Evolutionary conservation across 2,888 invertebrate genomes (phyloP), one percentile per base, ranked within the genome.

Genomic region (Eurois occulta): DNA sequence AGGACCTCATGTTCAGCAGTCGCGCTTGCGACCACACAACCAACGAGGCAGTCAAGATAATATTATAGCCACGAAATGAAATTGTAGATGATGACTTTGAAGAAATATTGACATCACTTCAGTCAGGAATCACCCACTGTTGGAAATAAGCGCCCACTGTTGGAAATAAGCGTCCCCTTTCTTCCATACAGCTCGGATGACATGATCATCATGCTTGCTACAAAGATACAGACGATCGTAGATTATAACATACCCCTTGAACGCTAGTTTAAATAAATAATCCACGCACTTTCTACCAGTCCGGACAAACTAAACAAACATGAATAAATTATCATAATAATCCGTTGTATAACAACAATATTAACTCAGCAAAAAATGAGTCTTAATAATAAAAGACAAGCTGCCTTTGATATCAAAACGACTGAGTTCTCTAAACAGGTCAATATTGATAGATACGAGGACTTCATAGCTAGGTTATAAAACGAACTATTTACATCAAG

Each of bases 271-370:
- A 8, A 24, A 48, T 6, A 64, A 10, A 46, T 18, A 67, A 38
- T n/a, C 32, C 28, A 21, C 13, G 18, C 21, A 24, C 35, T 55
- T 38, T 38, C 16, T 55, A 46, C 24, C 8, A 66, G 28, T 18
- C 48, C 18, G 35, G 5, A 52, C 6, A 64, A 32, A n/a, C 41
- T 55, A 72, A 78, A 72, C 21, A 75, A 64, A 64, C 48, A 55
- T 62, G 66, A 55, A 74, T 72, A 75, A 2, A 81, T 82, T 81
- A 75, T n/a, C 72, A 81, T 78, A 70, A 81, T 78, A 70, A 78
- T 70, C 28, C 16, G 18, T 35, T 52, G 52, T 78, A 58, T 41
- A 62, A 41, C 28, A 46, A 41, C 28, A 46, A 35, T 55, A 78
- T 72, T 68, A 24, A 24, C 46, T 62, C 52, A 64, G 62, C 64